Percentiles rank a stretch among this genome's conserved stretches.
Evolutionary conservation across 2,113 vertebrate genomes (phyloP).

Genomic region (Centropristis striata): DNA sequence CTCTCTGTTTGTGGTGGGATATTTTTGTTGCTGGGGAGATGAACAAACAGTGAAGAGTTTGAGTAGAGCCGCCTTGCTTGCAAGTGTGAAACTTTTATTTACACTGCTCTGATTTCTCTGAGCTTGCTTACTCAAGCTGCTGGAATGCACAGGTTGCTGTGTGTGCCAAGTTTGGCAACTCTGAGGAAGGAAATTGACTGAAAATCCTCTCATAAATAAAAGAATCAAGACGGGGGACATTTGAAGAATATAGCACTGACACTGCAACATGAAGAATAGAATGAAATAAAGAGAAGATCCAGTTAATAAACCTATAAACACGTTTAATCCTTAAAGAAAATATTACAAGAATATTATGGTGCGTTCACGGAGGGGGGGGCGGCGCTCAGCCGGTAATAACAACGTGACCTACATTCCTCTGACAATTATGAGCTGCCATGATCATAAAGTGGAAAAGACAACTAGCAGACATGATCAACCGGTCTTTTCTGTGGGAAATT

Average conservation of each 20-base stretch:
- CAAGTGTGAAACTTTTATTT: slow-evolving; percentile 49
- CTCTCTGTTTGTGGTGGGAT: slow-evolving; percentile 28
- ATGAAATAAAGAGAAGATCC: background rate
- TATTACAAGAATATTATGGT: background rate
- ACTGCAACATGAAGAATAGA: background rate
- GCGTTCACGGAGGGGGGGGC: slow-evolving; percentile 21
- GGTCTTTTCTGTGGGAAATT: slow-evolving; percentile 16
- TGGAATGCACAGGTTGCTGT: slow-evolving; percentile 59
- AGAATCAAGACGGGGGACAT: background rate
- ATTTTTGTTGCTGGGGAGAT: slow-evolving; percentile 11
- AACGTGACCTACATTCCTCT: slow-evolving; percentile 83
- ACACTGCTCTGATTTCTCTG: slow-evolving; percentile 46
- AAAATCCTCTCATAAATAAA: background rate
- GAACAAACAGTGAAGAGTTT: slow-evolving; percentile 45
- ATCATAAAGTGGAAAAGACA: slow-evolving; percentile 58
- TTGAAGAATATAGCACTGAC: background rate
- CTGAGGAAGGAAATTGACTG: background rate
- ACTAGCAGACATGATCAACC: slow-evolving; percentile 38
- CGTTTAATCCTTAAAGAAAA: background rate
- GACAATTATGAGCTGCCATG: slow-evolving; percentile 72
- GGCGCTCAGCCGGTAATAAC: slow-evolving; percentile 53
- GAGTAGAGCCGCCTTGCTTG: background rate
- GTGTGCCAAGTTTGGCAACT: slow-evolving; percentile 28
- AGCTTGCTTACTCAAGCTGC: slow-evolving; percentile 63
- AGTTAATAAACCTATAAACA: background rate